These are phyloP conservation scores for Mya arenaria DNA, from an alignment of 1,140 invertebrate genomes.

Conservation along the genomic window DNA sequence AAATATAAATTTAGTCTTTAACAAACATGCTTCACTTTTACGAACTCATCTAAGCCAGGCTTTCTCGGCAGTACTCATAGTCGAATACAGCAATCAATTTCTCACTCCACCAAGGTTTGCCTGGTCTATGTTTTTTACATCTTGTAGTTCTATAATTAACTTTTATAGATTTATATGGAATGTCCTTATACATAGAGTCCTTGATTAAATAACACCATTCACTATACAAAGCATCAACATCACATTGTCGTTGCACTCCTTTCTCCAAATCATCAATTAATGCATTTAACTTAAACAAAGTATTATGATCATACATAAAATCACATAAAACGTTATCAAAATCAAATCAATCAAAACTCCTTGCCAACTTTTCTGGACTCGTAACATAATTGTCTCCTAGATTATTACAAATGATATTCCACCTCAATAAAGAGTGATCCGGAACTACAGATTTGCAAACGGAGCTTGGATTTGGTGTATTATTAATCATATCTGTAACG, in stretches of 20 bases:
- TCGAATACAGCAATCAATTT: neutral
- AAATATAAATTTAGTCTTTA: too few relatives aligned
- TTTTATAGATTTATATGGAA: neutral
- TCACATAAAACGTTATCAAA: neutral
- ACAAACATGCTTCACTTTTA: too few relatives aligned
- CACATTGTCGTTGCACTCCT: neutral
- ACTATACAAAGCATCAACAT: slow-evolving; percentile 25
- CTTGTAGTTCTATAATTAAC: neutral
- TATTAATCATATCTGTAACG: too few relatives aligned
- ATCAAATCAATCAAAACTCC: slow-evolving; percentile 1
- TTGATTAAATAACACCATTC: slow-evolving; percentile 16
- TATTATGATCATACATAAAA: neutral
- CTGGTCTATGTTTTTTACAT: neutral
- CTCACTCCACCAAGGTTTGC: slow-evolving; percentile 15
- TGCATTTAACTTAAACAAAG: neutral
- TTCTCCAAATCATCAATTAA: neutral
- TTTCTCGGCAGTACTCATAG: too few relatives aligned
- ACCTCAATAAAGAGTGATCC: slow-evolving; percentile 27
- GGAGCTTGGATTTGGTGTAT: neutral
- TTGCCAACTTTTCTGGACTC: neutral
- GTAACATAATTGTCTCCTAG: neutral
- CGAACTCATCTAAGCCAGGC: too few relatives aligned
- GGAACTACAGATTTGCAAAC: too few relatives aligned
- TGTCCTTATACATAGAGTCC: slow-evolving; percentile 9
- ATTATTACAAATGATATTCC: neutral